Evolutionary conservation across 1,140 invertebrate genomes (phyloP).

Genomic region (Dreissena polymorpha): DNA sequence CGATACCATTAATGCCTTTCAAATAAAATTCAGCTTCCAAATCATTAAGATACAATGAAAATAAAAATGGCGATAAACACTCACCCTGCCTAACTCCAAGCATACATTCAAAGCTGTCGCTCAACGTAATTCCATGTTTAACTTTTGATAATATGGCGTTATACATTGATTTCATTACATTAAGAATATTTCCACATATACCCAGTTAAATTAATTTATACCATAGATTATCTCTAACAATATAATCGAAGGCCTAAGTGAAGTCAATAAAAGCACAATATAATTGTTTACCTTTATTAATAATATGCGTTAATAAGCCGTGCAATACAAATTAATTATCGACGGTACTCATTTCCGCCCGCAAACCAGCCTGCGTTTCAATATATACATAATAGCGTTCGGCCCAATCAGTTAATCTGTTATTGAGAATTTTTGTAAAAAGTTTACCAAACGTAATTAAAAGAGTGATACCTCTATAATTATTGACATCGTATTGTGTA

Average conservation of each 20-base stretch:
- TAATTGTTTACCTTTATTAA: constrained; percentile 16
- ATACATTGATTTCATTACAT: not conserved
- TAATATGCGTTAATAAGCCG: constrained; percentile 1
- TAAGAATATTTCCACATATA: too few species aligned
- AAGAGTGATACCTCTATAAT: constrained; percentile 23
- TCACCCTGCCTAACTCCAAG: too few species aligned
- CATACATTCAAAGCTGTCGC: not conserved
- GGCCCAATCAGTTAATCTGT: constrained; percentile 2
- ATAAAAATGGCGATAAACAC: too few species aligned
- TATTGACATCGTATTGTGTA: too few species aligned
- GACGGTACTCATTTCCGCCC: constrained; percentile 11
- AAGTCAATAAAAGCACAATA: constrained; percentile 16
- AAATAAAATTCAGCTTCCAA: too few species aligned
- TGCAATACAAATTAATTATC: constrained; percentile 5
- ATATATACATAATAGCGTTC: constrained; percentile 24
- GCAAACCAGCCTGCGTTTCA: constrained; percentile 9
- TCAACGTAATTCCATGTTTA: not conserved
- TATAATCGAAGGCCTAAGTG: constrained; percentile 36
- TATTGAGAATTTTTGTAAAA: not conserved
- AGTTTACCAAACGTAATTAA: not conserved
- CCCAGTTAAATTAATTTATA: constrained; percentile 23
- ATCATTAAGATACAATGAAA: too few species aligned
- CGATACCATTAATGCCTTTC: too few species aligned
- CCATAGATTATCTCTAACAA: constrained; percentile 34
- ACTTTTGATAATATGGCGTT: not conserved